These are phyloP conservation scores for Cepaea hortensis DNA, from an alignment of 2,888 invertebrate genomes.

Conservation along the genomic window DNA sequence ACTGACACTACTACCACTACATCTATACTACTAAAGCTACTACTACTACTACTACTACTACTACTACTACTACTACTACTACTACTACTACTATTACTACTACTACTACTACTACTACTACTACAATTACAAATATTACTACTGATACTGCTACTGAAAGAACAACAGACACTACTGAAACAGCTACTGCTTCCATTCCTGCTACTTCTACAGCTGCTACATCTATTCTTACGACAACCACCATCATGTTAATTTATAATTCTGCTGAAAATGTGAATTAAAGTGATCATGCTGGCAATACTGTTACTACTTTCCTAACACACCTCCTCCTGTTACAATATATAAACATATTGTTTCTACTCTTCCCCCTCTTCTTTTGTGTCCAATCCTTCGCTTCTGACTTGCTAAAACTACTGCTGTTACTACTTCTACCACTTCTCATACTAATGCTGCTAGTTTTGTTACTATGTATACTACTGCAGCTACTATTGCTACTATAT, in stretches of 20 bases:
- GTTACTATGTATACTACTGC: too few relatives aligned
- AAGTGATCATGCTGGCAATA: too few relatives aligned
- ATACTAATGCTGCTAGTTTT: slow-evolving; percentile 43
- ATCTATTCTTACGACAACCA: background rate
- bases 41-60: slow-evolving; percentile 28
- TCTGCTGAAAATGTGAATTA: too few relatives aligned
- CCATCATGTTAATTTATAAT: too few relatives aligned
- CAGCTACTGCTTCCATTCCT: slow-evolving; percentile 20
- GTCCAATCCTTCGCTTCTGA: too few relatives aligned
- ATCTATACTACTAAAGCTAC: slow-evolving; percentile 36
- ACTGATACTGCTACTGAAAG: slow-evolving; percentile 44
- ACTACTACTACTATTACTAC: slow-evolving; percentile 47
- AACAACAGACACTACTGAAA: slow-evolving; percentile 20
- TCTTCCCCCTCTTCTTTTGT: too few relatives aligned
- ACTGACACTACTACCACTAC: slow-evolving; percentile 48
- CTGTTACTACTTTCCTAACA: too few relatives aligned
- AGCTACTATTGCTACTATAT: too few relatives aligned
- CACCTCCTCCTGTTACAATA: too few relatives aligned
- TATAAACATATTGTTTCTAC: too few relatives aligned
- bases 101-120: slow-evolving; percentile 53
- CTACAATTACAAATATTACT: slow-evolving; percentile 52
- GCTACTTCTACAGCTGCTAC: slow-evolving; percentile 42
- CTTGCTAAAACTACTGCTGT: slow-evolving; percentile 39
- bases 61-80: slow-evolving; percentile 23
- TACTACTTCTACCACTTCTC: slow-evolving; percentile 51